These are phyloP conservation scores for Schlechtendalia chinensis DNA, from an alignment of 1,140 invertebrate species.

Conservation along the genomic window DNA sequence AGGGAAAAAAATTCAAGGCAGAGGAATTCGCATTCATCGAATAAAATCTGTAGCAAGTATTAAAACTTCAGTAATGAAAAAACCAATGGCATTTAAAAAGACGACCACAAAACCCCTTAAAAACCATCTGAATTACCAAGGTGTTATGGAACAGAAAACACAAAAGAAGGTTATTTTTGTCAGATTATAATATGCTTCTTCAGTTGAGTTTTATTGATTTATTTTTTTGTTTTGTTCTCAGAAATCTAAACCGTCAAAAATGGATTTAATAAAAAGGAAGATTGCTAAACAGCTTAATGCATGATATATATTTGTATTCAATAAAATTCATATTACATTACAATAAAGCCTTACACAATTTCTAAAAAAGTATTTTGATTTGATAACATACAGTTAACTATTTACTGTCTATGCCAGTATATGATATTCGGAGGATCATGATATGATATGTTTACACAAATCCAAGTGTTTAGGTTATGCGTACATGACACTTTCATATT, in stretches of 20 bases:
- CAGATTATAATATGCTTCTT: background rate
- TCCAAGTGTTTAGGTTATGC: too few species aligned
- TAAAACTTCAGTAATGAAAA: background rate
- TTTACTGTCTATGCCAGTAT: too few species aligned
- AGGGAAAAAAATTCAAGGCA: slow-evolving; percentile 57
- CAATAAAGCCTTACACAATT: too few species aligned
- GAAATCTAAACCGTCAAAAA: slow-evolving; percentile 35
- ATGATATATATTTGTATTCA: background rate
- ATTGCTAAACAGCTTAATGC: slow-evolving; percentile 26
- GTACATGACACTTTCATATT: too few species aligned
- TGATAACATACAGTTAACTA: too few species aligned
- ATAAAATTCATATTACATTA: too few species aligned
- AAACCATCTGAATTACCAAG: slow-evolving; percentile 9
- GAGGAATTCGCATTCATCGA: slow-evolving; percentile 58
- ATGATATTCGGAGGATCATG: too few species aligned
- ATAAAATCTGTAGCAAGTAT: background rate
- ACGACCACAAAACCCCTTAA: background rate
- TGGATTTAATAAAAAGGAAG: slow-evolving; percentile 31
- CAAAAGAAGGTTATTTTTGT: slow-evolving; percentile 4
- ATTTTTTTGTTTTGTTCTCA: slow-evolving; percentile 26
- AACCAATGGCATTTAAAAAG: background rate
- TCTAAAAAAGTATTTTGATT: too few species aligned
- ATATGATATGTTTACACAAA: too few species aligned
- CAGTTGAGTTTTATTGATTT: background rate
- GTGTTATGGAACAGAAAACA: background rate